Evolutionary conservation across 2,113 vertebrate genomes (phyloP), one percentile per base, ranked within the genome.

Genomic region (Pyrgilauda ruficollis): DNA sequence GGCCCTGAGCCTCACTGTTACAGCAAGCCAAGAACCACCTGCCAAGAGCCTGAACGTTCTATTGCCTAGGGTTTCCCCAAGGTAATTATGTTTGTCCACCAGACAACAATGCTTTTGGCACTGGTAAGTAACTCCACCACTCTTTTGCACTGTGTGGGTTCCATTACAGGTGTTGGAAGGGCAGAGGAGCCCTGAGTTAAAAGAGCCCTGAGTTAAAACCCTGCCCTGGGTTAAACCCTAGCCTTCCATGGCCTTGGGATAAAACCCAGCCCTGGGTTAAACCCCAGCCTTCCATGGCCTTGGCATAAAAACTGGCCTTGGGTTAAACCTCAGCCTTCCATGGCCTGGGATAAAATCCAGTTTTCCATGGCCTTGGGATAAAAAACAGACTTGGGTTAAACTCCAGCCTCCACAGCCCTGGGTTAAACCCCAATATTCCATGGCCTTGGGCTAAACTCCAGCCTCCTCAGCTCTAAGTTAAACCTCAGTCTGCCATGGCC

Each of bases 91-190:
- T 16, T 39, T 55, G 24, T 9, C 3, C 35, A 55, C 11, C 3
- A 41, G 28, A 49, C 12, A 59, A 26, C 6, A 33, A 2, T 3
- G 26, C 50, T 52, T 49, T 39, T 3, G 39, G 18, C 3, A 15
- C 7, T 6, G 17, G 6, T 11, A 44, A 62, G 6, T 11, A 44
- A 62, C 33, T 41, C 33, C 50, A 31, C 15, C 12, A 5, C 6
- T 10, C 8, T 11, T 28, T 4, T 3, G 5, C 0, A 16, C 1
- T 0, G 0, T 14, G 13, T 41, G 17, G 21, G 23, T 11, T 46
- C 10, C 0, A 0, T 3, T 50, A 10, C 0, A 13, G 24, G 9
- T 6, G 5, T 3, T 3, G 0, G 7, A 41, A 33, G 0, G 11
- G 49, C 16, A 50, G 17, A 50, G 22, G 5, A 28, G 20, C 0